A percentile compares a stretch with the other conserved stretches of the same genome.
phyloP scores from a whole-genome alignment of 2,797 vertebrate species.

The Xenentodon cancila region DNA sequence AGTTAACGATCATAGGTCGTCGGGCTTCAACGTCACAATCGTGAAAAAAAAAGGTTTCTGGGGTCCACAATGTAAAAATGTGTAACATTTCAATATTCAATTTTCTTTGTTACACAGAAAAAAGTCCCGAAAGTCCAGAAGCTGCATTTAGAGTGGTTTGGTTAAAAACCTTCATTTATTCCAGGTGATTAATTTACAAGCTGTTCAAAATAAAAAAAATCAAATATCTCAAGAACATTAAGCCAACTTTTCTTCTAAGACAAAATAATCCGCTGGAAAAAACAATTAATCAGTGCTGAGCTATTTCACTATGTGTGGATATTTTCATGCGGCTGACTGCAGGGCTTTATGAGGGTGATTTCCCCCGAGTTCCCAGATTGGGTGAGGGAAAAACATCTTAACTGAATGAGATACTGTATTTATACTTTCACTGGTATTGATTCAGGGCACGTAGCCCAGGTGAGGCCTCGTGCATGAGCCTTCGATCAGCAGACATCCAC shows the following conservation, averaged over 20 bases:
- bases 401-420: conserved; percentile 36
- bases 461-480: conserved; percentile 1
- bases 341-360: conserved; percentile 47
- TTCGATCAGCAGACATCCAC: conserved; percentile 30
- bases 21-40: too few species aligned
- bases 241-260: neutral
- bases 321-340: conserved; percentile 17
- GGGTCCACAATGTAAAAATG: too few species aligned
- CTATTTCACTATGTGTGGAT: conserved; percentile 1
- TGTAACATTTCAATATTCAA: too few species aligned
- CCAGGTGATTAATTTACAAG: too few species aligned
- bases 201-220: neutral
- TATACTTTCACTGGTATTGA: conserved; percentile 53
- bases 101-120: too few species aligned
- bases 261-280: neutral
- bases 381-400: conserved; percentile 21
- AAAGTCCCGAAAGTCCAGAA: too few species aligned
- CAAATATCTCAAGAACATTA: too few species aligned
- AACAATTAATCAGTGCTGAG: neutral
- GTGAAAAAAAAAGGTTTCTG: too few species aligned
- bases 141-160: too few species aligned
- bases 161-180: too few species aligned
- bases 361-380: conserved; percentile 26
- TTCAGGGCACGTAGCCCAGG: conserved; percentile 26
- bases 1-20: too few species aligned